These are phyloP conservation scores for Aspidoscelis tigris DNA, from an alignment of 2,113 vertebrate species.

Conservation along the genomic window DNA sequence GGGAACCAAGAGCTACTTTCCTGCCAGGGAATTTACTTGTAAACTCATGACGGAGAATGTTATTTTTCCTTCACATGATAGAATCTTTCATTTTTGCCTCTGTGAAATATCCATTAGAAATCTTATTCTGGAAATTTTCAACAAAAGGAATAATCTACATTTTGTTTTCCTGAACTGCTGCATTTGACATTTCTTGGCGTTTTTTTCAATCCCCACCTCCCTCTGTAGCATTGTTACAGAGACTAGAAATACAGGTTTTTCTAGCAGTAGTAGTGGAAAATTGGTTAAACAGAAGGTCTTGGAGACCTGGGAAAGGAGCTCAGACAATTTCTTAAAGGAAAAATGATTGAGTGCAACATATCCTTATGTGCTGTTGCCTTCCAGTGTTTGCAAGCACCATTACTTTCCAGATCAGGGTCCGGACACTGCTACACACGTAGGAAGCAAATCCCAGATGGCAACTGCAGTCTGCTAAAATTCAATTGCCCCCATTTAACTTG, in stretches of 20 bases:
- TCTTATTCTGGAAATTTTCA: background rate
- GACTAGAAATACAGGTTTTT: constrained; percentile 71
- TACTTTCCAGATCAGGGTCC: background rate
- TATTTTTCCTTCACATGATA: background rate
- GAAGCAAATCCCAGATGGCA: background rate
- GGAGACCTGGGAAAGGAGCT: background rate
- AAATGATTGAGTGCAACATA: background rate
- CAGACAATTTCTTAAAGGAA: background rate
- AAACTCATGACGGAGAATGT: background rate
- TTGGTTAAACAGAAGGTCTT: background rate
- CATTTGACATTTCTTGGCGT: background rate
- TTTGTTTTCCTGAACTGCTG: background rate
- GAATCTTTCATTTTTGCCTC: background rate
- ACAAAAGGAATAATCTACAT: background rate
- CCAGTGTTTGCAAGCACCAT: background rate
- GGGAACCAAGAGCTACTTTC: background rate
- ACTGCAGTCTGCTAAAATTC: background rate
- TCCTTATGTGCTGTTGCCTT: constrained; percentile 1
- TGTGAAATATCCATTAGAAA: background rate
- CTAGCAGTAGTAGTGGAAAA: constrained; percentile 33
- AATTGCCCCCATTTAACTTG: no score
- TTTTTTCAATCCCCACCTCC: background rate
- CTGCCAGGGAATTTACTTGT: background rate
- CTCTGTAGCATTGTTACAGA: background rate
- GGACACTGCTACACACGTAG: background rate